Percentiles rank a stretch among this genome's conserved stretches.
Conservation (phyloP, 2,888 invertebrate species). For the Enoplolaimus lenunculus region DNA sequence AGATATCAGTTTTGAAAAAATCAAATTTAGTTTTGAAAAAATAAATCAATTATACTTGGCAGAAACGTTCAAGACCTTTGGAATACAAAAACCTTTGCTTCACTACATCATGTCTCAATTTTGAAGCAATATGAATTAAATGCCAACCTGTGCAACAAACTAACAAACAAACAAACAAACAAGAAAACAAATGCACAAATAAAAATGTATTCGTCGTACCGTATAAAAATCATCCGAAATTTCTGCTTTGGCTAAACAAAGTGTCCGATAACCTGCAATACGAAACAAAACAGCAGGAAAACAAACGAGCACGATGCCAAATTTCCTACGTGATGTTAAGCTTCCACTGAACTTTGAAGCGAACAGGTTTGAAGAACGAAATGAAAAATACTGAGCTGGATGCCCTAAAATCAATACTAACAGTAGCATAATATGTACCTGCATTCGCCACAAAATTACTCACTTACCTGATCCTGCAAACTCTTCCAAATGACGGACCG, state of each 20-base stretch:
- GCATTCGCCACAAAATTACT: background rate
- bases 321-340: background rate
- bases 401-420: background rate
- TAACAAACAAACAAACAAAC: too few species aligned
- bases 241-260: conserved; percentile 76
- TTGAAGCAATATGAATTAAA: background rate
- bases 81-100: background rate
- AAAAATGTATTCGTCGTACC: conserved; percentile 21
- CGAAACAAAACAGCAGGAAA: too few species aligned
- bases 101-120: background rate
- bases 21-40: too few species aligned
- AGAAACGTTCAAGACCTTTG: conserved; percentile 38
- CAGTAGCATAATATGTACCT: conserved; percentile 12
- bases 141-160: too few species aligned
- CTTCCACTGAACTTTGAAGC: background rate
- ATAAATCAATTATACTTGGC: too few species aligned
- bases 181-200: background rate
- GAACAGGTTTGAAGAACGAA: background rate
- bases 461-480: conserved; percentile 69
- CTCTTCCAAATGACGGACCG: conserved; percentile 60
- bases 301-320: too few species aligned
- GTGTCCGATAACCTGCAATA: conserved; percentile 57
- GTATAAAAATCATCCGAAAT: conserved; percentile 63
- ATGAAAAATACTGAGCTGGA: background rate
- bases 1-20: too few species aligned